These are phyloP conservation scores for Microtus montanus DNA, from an alignment of 2,113 vertebrate species.

Conservation along the genomic window DNA sequence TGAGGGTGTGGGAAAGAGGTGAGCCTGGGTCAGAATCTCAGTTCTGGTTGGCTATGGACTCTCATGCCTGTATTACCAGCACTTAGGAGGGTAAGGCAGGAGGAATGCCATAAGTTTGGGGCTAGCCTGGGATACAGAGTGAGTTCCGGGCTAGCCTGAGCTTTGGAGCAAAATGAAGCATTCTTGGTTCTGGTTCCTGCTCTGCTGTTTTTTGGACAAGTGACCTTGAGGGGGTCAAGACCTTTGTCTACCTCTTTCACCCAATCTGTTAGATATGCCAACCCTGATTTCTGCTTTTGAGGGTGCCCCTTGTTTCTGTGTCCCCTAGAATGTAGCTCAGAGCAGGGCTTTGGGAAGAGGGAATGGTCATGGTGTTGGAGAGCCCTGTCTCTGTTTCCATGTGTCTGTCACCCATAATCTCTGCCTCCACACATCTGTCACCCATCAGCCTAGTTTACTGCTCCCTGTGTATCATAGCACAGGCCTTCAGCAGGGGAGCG, in stretches of 20 bases:
- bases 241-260: rapidly evolving
- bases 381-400: neutral
- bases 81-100: neutral
- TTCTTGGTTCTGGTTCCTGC: rapidly evolving
- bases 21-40: neutral
- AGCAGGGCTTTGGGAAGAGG: neutral
- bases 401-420: neutral
- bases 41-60: too few species aligned
- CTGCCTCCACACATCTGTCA: neutral
- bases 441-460: too few species aligned
- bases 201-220: neutral
- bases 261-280: neutral
- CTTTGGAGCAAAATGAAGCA: neutral
- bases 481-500: rapidly evolving
- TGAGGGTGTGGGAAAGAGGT: neutral
- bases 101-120: neutral
- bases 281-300: rapidly evolving
- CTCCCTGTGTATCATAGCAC: neutral
- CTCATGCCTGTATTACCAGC: neutral
- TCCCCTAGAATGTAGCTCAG: neutral
- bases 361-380: neutral
- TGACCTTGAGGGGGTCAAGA: neutral
- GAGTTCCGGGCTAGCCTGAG: neutral
- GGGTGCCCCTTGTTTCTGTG: rapidly evolving
- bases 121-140: neutral